Evolutionary conservation across 1,140 invertebrate species (phyloP), one percentile per base, ranked within the genome.

Genomic region (Drosophila varians): DNA sequence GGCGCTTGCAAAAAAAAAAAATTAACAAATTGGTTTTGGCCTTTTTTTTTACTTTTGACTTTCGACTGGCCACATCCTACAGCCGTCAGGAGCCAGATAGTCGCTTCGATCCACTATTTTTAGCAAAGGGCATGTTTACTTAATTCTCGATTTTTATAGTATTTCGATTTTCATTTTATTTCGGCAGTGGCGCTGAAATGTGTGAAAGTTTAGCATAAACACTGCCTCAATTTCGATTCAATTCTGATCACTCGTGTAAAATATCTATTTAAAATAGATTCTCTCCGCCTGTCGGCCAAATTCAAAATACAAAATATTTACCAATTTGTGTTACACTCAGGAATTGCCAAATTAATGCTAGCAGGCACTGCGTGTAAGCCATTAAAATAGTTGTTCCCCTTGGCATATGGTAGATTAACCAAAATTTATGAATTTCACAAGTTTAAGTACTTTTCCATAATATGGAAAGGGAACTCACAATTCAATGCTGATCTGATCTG

Each of bases 121-220:
- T 86, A 84, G 76, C 45, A 74, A 87, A 86, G 77, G 82, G 82
- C 69, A 56, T 87, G 73, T 77, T 74, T 74, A 60, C 68, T 77
- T 86, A 80, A 86, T 74, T 77, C 58, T 55, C 60, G 48, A 73
- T 69, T 84, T 74, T 76, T 65, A 83, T 83, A 71, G 74, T 68
- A 52, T 75, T 54, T 83, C 28, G 42, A 68, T 82, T 76, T 45
- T 57, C 21, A 23, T 58, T 45, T 71, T 68, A 66, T 68, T 61
- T 70, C 28, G 9, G 26, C 49, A 72, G 36, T 74, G 60, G 46
- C 64, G 64, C 61, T 75, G 48, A 54, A 77, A 84, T 65, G 47
- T 57, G 70, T 72, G 56, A 78, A 75, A 75, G 56, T 84, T 75
- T 68, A 56, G 65, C 60, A 84, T 75, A 84, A 86, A 79, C 71